phyloP scores from a whole-genome alignment of 53 echinoderm and acorn worm genomes.

The Actinopyga echinites region DNA sequence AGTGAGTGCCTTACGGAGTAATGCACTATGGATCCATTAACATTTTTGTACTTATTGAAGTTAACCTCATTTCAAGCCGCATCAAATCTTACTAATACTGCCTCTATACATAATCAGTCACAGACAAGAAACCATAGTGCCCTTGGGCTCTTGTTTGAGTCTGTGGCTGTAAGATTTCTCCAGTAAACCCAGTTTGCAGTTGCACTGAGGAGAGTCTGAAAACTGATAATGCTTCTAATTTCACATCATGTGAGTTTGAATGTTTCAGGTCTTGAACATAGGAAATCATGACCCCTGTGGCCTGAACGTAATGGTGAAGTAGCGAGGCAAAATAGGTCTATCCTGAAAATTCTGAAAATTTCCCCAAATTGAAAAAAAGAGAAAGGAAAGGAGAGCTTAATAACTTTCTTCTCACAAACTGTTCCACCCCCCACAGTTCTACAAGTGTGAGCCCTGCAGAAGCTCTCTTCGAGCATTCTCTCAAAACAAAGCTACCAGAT shows the following conservation, averaged over 20 bases:
- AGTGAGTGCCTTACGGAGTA: too few relatives aligned
- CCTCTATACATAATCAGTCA: too few relatives aligned
- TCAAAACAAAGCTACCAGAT: slow-evolving; percentile 54
- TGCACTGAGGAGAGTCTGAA: too few relatives aligned
- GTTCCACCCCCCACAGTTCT: too few relatives aligned
- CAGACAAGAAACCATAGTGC: too few relatives aligned
- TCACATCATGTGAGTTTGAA: slow-evolving; percentile 26
- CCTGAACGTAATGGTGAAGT: slow-evolving; percentile 65
- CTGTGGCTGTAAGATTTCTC: too few relatives aligned
- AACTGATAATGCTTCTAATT: slow-evolving; percentile 44
- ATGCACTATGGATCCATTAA: too few relatives aligned
- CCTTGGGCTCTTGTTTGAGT: too few relatives aligned
- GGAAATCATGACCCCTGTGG: slow-evolving; percentile 54
- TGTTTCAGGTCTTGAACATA: slow-evolving; percentile 41
- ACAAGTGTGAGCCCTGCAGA: slow-evolving; percentile 54
- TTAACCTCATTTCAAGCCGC: too few relatives aligned
- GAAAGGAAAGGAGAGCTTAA: slow-evolving; percentile 48
- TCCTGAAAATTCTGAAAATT: slow-evolving; percentile 52
- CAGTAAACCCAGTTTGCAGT: too few relatives aligned
- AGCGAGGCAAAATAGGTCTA: slow-evolving; percentile 54
- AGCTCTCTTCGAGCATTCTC: slow-evolving; percentile 40
- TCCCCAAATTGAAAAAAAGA: slow-evolving; percentile 37
- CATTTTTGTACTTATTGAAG: too few relatives aligned
- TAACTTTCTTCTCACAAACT: slow-evolving; percentile 20
- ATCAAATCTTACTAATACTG: too few relatives aligned